Conservation (phyloP, 1,140 invertebrate species). For the Choristoneura fumiferana region DNA sequence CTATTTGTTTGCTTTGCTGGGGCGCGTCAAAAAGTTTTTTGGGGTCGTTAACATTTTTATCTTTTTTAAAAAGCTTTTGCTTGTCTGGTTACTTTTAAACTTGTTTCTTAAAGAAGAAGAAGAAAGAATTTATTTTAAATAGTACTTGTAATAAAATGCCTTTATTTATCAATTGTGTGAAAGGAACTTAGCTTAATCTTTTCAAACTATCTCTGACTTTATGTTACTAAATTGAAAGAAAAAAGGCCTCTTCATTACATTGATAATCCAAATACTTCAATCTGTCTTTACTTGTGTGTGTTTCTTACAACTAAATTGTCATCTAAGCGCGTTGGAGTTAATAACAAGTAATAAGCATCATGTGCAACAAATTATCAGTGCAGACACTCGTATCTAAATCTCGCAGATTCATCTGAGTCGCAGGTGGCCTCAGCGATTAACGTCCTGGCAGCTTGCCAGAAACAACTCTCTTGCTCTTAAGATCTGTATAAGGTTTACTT, state of each 20-base stretch:
- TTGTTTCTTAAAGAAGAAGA: too few relatives aligned
- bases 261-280: too few relatives aligned
- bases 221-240: too few relatives aligned
- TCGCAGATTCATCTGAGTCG: conserved; percentile 19
- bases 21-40: conserved; percentile 6
- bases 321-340: too few relatives aligned
- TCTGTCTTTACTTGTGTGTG: too few relatives aligned
- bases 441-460: conserved; percentile 31
- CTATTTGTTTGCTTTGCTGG: conserved; percentile 21
- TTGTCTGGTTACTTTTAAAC: background rate
- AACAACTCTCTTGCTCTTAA: conserved; percentile 18
- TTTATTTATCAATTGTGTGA: background rate
- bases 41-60: conserved; percentile 18
- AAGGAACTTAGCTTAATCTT: too few relatives aligned
- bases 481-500: conserved; percentile 14
- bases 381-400: conserved; percentile 15
- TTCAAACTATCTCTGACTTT: too few relatives aligned
- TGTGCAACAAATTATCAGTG: conserved; percentile 10
- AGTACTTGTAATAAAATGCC: conserved; percentile 1
- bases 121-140: too few relatives aligned
- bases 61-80: conserved; percentile 6
- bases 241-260: too few relatives aligned
- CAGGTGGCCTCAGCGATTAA: conserved; percentile 39
- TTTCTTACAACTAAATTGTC: too few relatives aligned
- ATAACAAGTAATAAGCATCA: too few relatives aligned